These are phyloP conservation scores for Rambutsinella grinnellia DNA, from an alignment of 2,888 invertebrate genomes.

Conservation along the genomic window DNA sequence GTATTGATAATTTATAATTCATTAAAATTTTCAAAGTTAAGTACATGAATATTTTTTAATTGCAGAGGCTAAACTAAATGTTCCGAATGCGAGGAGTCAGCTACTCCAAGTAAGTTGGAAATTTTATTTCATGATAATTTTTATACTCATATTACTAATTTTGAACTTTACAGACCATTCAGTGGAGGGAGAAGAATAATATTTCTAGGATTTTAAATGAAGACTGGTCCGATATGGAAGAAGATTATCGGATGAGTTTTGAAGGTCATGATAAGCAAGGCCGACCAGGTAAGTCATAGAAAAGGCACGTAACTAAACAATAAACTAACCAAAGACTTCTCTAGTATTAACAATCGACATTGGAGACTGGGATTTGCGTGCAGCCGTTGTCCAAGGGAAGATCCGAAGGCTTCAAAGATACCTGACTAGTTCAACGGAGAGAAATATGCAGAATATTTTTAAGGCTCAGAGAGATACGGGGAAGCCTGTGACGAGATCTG, in stretches of 20 bases:
- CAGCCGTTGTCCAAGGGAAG: slow-evolving; percentile 5
- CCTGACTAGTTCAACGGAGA: neutral
- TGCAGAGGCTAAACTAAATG: too few relatives aligned
- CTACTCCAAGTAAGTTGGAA: too few relatives aligned
- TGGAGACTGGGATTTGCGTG: slow-evolving; percentile 26
- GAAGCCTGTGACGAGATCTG: slow-evolving; percentile 1
- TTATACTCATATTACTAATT: too few relatives aligned
- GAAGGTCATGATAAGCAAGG: neutral
- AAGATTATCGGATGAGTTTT: neutral
- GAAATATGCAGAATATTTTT: neutral
- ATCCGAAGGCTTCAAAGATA: slow-evolving; percentile 6
- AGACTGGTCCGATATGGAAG: slow-evolving; percentile 14
- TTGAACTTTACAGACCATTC: too few relatives aligned
- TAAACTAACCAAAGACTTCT: neutral
- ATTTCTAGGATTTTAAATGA: slow-evolving; percentile 14
- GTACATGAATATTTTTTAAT: too few relatives aligned
- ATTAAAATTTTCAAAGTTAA: too few relatives aligned
- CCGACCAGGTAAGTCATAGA: too few relatives aligned
- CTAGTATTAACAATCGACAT: slow-evolving; percentile 8
- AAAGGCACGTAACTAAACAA: too few relatives aligned
- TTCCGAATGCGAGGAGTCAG: too few relatives aligned
- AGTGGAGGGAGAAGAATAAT: slow-evolving; percentile 16
- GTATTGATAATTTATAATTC: neutral
- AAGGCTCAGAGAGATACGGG: slow-evolving; percentile 4
- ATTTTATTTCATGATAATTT: too few relatives aligned